A percentile compares a stretch with the other conserved stretches of the same genome.
Conservation (phyloP, 2,888 invertebrate species). For the Diadromus collaris region DNA sequence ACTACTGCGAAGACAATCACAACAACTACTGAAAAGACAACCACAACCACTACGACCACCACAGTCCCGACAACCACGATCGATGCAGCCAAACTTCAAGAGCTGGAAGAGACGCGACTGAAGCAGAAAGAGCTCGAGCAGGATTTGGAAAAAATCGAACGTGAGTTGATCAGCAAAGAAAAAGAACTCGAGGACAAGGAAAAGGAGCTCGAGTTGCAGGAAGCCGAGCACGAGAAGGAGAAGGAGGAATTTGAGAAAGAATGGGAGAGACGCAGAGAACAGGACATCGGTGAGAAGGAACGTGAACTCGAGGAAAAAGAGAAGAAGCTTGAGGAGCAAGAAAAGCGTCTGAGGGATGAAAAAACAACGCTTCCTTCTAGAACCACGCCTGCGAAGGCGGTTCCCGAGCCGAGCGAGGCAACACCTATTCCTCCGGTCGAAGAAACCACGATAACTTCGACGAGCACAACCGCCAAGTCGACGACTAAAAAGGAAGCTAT, state of each 20-base stretch:
- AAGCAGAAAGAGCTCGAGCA: constrained; percentile 51
- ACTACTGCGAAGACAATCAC: no score
- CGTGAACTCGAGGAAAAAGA: constrained; percentile 46
- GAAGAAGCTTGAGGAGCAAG: constrained; percentile 29
- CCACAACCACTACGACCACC: constrained; percentile 13
- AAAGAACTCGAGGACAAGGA: constrained; percentile 58
- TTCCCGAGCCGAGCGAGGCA: not conserved
- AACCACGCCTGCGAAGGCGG: constrained; percentile 22
- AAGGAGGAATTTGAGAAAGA: constrained; percentile 54
- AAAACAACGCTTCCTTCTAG: not conserved
- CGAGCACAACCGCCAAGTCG: not conserved
- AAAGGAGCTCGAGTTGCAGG: constrained; percentile 42
- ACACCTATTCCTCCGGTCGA: constrained; percentile 55
- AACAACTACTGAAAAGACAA: constrained; percentile 11
- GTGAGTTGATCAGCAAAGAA: constrained; percentile 52
- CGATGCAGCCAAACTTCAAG: constrained; percentile 25
- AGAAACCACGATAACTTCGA: constrained; percentile 33
- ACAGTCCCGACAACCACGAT: constrained; percentile 34
- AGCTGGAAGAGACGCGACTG: constrained; percentile 40
- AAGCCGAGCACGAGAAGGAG: constrained; percentile 55
- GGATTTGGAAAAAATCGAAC: constrained; percentile 36
- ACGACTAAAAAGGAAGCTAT: not conserved
- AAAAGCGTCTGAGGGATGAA: constrained; percentile 22
- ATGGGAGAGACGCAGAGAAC: constrained; percentile 26
- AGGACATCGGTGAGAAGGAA: constrained; percentile 44